Base-by-base conservation (phyloP, 2,797 vertebrate species). In the Parauchenoglanis ngamensis region DNA sequence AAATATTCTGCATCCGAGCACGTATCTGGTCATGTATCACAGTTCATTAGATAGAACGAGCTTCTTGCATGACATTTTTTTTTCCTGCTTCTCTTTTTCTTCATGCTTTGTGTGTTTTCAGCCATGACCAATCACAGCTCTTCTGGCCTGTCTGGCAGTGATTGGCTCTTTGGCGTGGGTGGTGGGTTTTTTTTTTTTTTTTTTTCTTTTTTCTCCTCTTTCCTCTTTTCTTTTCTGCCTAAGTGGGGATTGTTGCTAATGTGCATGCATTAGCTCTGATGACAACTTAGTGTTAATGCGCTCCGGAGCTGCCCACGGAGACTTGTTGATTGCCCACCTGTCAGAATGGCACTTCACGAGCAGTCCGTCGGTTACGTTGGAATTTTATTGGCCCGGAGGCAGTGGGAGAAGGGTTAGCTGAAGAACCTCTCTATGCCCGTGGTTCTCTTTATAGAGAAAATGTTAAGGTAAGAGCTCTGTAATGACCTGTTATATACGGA, bases 201-300 rank as follows among this genome's bases (percentile, higher is more conserved):
- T 67, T 19, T 28, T 2, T 11, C 17, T 13, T 25, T 52, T 23
- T 40, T 2, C 23, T 40, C 70, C 10, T 70, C 23, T 12, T 40
- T 21, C 44, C 23, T 8, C 8, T 23, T 31, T 49, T 59, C 52
- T 68, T 35, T 80, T 49, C 82, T 85, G 65, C 80, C 61, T 49
- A 21, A 67, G 75, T 88, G 54, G 59, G 56, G 84, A 87, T 88
- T 89, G 86, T 81, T 91, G 85, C 84, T 89, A 79, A 88, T 81
- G 88, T 80, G 54, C 85, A 86, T 49, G 56, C 85, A 79, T 87
- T 90, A 88, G 65, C 76, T 87, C 40, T 31, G 4, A 78, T 87
- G 84, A 89, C 83, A 72, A 44, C 88, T 84, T 82, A 49, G 86
- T 88, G 90, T 89, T 88, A 89, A 91, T 89, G 80, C 79, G 68